Base-by-base conservation (phyloP, 2,797 vertebrate species). In the Distichodus sexfasciatus region DNA sequence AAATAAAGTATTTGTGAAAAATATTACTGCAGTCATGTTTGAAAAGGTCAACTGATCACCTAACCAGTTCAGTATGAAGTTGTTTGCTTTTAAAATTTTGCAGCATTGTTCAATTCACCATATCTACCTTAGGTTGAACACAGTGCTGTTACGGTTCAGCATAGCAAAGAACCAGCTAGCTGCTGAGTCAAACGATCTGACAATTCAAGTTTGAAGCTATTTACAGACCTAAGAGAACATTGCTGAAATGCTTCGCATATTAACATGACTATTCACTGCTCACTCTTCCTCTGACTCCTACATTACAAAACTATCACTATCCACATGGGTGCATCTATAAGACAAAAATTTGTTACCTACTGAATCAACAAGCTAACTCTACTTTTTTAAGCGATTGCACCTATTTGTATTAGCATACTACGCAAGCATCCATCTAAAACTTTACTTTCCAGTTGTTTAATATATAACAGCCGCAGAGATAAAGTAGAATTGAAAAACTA, bases 191-290 rank as follows among this genome's bases (percentile, higher is more conserved):
- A 46, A 31, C 47, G 15, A 50, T 54, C 23, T 61, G 35, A 21
- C 41, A 21, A 11, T 21, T 17, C 60, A 38, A 24, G 36, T 36
- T 15, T 46, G 43, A 33, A 55, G 35, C 53, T 55, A 58, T 57
- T n/a, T 36, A 48, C 43, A 66, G 26, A 35, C 29, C n/a, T n/a
- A n/a, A 33, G 59, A 68, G 31, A 33, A 44, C 65, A 54, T 28
- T n/a, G 6, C 15, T 50, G 17, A 55, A 69, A 76, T 76, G 33
- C 67, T 40, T 19, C n/a, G 2, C 35, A 60, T 64, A 54, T 61
- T 33, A 33, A 6, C 8, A 14, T 10, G 9, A 40, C 55, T 40
- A 40, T 19, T 54, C 33, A 15, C 35, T 19, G n/a, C 53, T 65
- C 2, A 50, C 43, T 46, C 24, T 35, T n/a, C 24, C 28, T 3